These are phyloP conservation scores for Galerucella pusilla DNA, from an alignment of 2,888 invertebrate genomes.

Conservation along the genomic window DNA sequence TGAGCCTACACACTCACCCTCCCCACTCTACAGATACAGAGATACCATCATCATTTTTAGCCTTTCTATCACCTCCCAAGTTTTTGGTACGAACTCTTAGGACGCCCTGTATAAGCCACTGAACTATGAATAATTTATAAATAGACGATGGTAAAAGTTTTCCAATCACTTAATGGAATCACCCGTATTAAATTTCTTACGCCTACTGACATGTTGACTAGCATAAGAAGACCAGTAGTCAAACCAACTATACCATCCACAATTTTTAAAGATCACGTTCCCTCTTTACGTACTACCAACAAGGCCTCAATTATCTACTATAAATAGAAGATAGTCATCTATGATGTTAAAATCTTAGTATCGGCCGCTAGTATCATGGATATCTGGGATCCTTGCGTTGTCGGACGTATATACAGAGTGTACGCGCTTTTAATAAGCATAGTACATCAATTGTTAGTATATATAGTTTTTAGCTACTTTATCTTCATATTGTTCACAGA, in stretches of 20 bases:
- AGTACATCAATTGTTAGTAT: neutral
- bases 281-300: conserved; percentile 48
- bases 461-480: too few relatives aligned
- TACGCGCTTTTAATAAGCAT: neutral
- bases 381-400: conserved; percentile 52
- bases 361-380: conserved; percentile 57
- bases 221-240: conserved; percentile 25
- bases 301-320: conserved; percentile 63
- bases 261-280: conserved; percentile 45
- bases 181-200: conserved; percentile 1
- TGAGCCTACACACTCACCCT: too few relatives aligned
- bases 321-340: conserved; percentile 61
- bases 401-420: conserved; percentile 2
- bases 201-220: conserved; percentile 6
- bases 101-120: too few relatives aligned
- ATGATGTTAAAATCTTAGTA: conserved; percentile 56
- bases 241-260: conserved; percentile 10
- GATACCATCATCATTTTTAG: too few relatives aligned
- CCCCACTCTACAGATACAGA: too few relatives aligned
- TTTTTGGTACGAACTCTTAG: too few relatives aligned
- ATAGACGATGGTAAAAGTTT: neutral
- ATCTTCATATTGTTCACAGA: too few relatives aligned
- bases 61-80: too few relatives aligned
- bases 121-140: too few relatives aligned
- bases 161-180: neutral